Conservation (phyloP, 1,140 invertebrate species). For the Antheraea mylitta region DNA sequence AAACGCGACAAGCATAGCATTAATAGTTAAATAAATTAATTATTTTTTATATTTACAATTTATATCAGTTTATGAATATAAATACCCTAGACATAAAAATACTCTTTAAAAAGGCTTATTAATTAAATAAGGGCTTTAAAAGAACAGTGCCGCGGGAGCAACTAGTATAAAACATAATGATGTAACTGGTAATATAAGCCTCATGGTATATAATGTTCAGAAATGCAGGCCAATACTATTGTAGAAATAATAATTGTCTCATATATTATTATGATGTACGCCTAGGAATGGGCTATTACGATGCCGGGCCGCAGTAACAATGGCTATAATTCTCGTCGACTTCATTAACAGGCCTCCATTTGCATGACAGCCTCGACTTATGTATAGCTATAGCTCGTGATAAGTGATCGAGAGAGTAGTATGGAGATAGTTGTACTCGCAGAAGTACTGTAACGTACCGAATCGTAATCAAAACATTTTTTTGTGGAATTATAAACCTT, state of each 20-base stretch:
- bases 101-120: too few relatives aligned
- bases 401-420: constrained; percentile 51
- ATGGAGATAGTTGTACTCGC: constrained; percentile 44
- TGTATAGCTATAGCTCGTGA: constrained; percentile 65
- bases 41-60: too few relatives aligned
- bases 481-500: constrained; percentile 37
- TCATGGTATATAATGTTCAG: constrained; percentile 19
- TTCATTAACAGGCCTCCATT: constrained; percentile 77
- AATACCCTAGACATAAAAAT: too few relatives aligned
- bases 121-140: not conserved
- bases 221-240: constrained; percentile 48
- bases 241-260: constrained; percentile 65
- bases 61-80: too few relatives aligned
- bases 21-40: too few relatives aligned
- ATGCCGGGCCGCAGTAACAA: constrained; percentile 70
- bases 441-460: constrained; percentile 20
- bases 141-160: not conserved
- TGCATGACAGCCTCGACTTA: constrained; percentile 71
- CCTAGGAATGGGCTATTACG: constrained; percentile 70
- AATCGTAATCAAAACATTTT: constrained; percentile 1
- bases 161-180: not conserved
- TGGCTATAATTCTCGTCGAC: constrained; percentile 73
- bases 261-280: constrained; percentile 73
- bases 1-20: too few relatives aligned
- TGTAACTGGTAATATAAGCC: constrained; percentile 8